phyloP scores from a whole-genome alignment of 2,888 invertebrate genomes.

The Leptura quadrifasciata region DNA sequence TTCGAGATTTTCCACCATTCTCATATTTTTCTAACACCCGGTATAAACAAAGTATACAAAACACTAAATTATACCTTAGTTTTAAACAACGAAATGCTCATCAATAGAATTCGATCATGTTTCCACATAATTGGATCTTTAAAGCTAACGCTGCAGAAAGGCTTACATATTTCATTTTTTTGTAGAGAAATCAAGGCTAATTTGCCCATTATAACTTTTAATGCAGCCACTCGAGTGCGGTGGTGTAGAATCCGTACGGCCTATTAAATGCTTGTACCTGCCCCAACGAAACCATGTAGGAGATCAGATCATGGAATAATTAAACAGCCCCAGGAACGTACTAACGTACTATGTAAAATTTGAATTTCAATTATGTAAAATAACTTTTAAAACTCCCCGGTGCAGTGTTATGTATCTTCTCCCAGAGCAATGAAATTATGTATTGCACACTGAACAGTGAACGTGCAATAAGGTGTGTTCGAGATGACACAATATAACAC shows the following conservation, averaged over 20 bases:
- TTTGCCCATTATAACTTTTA: neutral
- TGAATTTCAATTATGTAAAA: neutral
- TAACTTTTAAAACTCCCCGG: neutral
- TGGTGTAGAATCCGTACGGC: neutral
- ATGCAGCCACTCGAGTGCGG: neutral
- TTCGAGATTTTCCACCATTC: too few species aligned
- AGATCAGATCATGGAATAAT: neutral
- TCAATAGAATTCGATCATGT: neutral
- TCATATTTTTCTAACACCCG: too few species aligned
- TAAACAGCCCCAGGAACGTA: neutral
- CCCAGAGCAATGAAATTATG: too few species aligned
- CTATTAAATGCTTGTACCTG: neutral
- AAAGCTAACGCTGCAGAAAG: neutral
- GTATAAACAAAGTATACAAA: too few species aligned
- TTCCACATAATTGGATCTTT: neutral
- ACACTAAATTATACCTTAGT: too few species aligned
- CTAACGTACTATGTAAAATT: neutral
- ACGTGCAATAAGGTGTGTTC: too few species aligned
- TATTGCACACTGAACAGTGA: too few species aligned
- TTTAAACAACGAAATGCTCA: neutral
- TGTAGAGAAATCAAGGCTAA: neutral
- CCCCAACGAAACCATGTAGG: neutral
- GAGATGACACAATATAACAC: too few species aligned
- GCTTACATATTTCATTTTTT: neutral
- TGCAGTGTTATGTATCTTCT: neutral